phyloP scores from a whole-genome alignment of 1,140 invertebrate genomes.

The Mya arenaria region DNA sequence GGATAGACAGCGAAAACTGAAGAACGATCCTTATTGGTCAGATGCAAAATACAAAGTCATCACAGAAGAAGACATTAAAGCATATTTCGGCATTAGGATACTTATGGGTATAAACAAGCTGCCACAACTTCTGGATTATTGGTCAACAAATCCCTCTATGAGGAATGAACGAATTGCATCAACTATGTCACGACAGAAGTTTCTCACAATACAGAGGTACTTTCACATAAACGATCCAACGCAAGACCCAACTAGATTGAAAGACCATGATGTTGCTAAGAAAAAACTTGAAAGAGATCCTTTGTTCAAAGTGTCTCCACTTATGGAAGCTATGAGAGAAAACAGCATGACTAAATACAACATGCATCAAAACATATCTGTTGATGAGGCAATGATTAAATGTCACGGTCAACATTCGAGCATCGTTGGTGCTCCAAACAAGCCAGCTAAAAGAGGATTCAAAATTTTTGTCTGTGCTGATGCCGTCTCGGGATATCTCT shows the following conservation, averaged over 20 bases:
- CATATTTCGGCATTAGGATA: background rate
- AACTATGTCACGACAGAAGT: background rate
- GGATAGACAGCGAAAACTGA: background rate
- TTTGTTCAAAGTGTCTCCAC: conserved; percentile 7
- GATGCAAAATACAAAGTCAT: background rate
- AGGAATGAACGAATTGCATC: conserved; percentile 14
- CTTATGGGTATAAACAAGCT: background rate
- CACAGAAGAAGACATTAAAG: background rate
- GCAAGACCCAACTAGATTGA: background rate
- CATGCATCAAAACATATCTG: background rate
- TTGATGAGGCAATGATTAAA: conserved; percentile 26
- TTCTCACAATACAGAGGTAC: background rate
- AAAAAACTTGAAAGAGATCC: background rate
- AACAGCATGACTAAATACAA: conserved; percentile 3
- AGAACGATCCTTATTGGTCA: background rate
- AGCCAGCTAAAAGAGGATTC: conserved; percentile 16
- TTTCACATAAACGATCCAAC: conserved; percentile 14
- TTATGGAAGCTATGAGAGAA: background rate
- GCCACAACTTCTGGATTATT: background rate
- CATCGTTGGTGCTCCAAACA: conserved; percentile 24
- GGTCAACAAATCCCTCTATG: background rate
- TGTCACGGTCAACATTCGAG: conserved; percentile 25
- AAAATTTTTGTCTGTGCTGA: conserved; percentile 9
- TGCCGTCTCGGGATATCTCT: background rate
- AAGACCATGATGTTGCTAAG: background rate